Percentiles rank a stretch among this genome's conserved stretches.
Conservation (phyloP, 2,113 vertebrate genomes). For the Mormyrus iriodes region DNA sequence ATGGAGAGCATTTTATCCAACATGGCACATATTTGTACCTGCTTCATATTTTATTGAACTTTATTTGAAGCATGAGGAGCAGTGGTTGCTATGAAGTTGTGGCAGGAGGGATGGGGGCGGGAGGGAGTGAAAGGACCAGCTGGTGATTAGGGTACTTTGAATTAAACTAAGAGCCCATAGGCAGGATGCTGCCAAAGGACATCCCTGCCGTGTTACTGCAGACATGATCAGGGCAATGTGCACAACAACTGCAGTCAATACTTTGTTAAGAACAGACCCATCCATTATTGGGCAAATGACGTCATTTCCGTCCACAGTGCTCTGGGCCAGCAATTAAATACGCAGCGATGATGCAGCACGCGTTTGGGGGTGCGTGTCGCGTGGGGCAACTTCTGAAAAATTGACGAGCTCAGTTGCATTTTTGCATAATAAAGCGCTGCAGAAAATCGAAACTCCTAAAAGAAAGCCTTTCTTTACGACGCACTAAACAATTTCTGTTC, state of each 20-base stretch:
- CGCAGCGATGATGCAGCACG: constrained; percentile 48
- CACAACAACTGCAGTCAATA: constrained; percentile 52
- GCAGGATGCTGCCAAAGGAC: constrained; percentile 24
- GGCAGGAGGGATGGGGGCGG: background rate
- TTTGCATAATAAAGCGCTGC: constrained; percentile 60
- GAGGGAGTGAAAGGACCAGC: background rate
- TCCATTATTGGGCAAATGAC: constrained; percentile 67
- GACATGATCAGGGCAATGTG: constrained; percentile 39
- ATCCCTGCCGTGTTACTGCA: constrained; percentile 30
- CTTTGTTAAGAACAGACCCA: constrained; percentile 56
- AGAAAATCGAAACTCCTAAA: constrained; percentile 43
- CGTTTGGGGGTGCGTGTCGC: constrained; percentile 35
- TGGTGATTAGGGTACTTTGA: constrained; percentile 28
- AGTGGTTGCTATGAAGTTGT: background rate
- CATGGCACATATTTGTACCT: constrained; percentile 9
- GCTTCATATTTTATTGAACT: constrained; percentile 8
- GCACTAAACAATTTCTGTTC: constrained; percentile 31
- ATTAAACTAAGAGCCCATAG: constrained; percentile 27
- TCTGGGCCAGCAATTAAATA: constrained; percentile 69
- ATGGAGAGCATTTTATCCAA: constrained; percentile 7
- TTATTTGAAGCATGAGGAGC: constrained; percentile 16
- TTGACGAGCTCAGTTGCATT: constrained; percentile 66
- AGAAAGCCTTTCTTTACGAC: constrained; percentile 34
- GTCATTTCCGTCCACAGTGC: constrained; percentile 62
- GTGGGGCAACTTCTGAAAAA: constrained; percentile 61